Evolutionary conservation across 2,888 invertebrate genomes (phyloP), one percentile per base, ranked within the genome.

Genomic region (Lasioglossum oenotherae): DNA sequence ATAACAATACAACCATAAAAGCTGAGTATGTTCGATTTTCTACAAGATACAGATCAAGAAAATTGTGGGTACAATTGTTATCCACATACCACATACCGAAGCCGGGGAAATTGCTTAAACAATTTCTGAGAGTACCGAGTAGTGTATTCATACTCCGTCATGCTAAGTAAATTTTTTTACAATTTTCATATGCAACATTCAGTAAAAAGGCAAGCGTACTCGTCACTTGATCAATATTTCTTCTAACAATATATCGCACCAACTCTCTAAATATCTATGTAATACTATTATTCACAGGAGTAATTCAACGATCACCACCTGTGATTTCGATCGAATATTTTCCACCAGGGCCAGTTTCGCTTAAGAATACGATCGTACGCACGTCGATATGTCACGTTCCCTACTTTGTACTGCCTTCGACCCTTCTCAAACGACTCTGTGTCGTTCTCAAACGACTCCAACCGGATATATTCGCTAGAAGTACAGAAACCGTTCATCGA

Each of bases 361-460:
- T 31, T 35, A 23, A 31, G 3, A 8, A 2, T 67, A 67, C 31
- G 19, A 38, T 49, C 73, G n/a, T 64, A 27, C 19, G 41, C 69
- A 27, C 14, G 53, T 10, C 41, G 74, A 49, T n/a, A 41, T 60
- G 38, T 74, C 74, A 41, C 74, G 64, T 46, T 16, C 19, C 16
- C 49, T 31, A 67, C 78, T 78, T 81, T 81, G 78, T 86, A 86
- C 86, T 76, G 69, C n/a, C 69, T 38, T 64, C 81, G 81, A 81
- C 85, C 72, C 81, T 67, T 31, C 46, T 38, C 27, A 38, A 64
- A 69, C 74, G 57, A 10, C 19, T 38, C 16, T 78, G 75, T 41
- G 49, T 69, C 67, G 31, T 67, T 31, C 46, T 38, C 27, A 38
- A 64, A 69, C 74, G 57, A 10, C 19, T 38, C 16, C 12, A 27